Evolutionary conservation across 2,113 vertebrate genomes (phyloP).

Genomic region (Gallinago jamesoni): DNA sequence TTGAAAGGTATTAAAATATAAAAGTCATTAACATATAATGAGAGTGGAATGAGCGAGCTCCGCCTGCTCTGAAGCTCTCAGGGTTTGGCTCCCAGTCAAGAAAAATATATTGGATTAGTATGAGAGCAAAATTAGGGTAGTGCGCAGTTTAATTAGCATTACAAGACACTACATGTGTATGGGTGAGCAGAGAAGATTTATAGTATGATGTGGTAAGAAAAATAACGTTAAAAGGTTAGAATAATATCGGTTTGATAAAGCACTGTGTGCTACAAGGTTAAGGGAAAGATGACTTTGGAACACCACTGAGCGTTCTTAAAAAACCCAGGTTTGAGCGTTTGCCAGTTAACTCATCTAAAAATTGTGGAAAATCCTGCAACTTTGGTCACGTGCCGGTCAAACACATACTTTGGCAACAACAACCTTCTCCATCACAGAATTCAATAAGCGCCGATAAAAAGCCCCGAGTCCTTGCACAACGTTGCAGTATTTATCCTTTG

Average conservation of each 20-base stretch:
- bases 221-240: conserved; percentile 39
- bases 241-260: neutral
- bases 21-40: conserved; percentile 45
- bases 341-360: neutral
- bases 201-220: conserved; percentile 2
- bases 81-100: conserved; percentile 59
- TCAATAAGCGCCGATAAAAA: neutral
- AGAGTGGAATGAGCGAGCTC: conserved; percentile 6
- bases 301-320: neutral
- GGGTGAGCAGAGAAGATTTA: conserved; percentile 51
- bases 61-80: neutral
- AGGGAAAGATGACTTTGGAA: neutral
- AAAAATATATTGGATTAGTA: conserved; percentile 55
- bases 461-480: neutral
- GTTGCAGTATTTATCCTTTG: neutral
- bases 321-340: neutral
- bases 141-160: conserved; percentile 60
- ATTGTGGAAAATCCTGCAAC: neutral
- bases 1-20: conserved; percentile 51
- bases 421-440: neutral
- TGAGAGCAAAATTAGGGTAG: conserved; percentile 38
- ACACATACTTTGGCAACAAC: neutral
- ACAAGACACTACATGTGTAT: conserved; percentile 62
- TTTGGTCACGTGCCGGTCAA: neutral
- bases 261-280: neutral